Evolutionary conservation across 2,113 vertebrate species (phyloP), one percentile per base, ranked within the genome.

Genomic region (Cariama cristata): DNA sequence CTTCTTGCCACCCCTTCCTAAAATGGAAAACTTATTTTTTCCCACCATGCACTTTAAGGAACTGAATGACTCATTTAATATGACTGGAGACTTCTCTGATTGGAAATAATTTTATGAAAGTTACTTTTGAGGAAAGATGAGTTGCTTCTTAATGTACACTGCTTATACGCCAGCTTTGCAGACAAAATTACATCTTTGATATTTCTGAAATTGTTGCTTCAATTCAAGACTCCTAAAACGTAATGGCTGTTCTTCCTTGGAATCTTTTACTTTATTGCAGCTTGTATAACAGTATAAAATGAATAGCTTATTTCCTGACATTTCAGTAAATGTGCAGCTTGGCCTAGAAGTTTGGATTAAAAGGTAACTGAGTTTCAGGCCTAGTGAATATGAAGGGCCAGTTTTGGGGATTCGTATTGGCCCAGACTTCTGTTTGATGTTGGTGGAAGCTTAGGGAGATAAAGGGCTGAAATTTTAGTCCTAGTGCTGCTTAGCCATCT

Each of bases 371-470:
- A 86, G 27, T 83, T 95, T 87, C 52, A 86, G 22, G 15, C 6
- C 35, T 47, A 85, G 84, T 67, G 50, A 84, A 73, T 33, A 73
- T 33, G 75, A 90, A 86, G 68, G 32, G 32, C 18, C 55, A 42
- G 8, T 56, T 93, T 86, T 53, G 79, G 6, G 38, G n/a, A 44
- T 81, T 69, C 30, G 21, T 80, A 40, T 52, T 55, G 33, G 17
- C 13, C 40, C 33, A 94, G 22, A 72, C 6, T 86, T 88, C 69
- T 67, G 33, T 91, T 90, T 93, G 91, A 93, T 92, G 59, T 84
- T 71, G 17, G 6, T 83, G 17, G 56, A 77, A 81, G 40, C 68
- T 86, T 89, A 76, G 18, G 7, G 55, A 88, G 59, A 80, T 93
- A 81, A 96, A 77, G 44, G 64, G 79, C 13, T 49, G 56, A 50